Conservation (phyloP, 2,888 invertebrate genomes). For the Sesia apiformis region DNA sequence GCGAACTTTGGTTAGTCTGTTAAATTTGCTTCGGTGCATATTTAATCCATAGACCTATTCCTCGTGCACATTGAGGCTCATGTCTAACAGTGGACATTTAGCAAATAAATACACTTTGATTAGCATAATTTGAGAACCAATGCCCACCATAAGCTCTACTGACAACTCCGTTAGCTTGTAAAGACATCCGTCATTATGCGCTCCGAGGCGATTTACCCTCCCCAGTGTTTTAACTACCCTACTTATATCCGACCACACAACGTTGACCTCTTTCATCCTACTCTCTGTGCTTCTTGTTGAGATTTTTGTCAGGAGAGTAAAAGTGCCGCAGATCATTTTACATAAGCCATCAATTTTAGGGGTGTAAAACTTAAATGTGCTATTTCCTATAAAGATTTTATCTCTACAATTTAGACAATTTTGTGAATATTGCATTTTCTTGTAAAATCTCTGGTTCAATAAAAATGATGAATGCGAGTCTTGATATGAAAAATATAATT, state of each 20-base stretch:
- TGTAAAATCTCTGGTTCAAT: not conserved
- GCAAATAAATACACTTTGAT: not conserved
- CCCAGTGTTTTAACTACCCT: constrained; percentile 37
- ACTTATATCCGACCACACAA: constrained; percentile 29
- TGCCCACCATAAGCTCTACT: constrained; percentile 26
- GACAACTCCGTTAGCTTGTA: constrained; percentile 63
- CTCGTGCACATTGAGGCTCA: no score
- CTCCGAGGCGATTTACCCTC: constrained; percentile 42
- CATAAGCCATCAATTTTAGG: constrained; percentile 18
- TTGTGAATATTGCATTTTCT: not conserved
- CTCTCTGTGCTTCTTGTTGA: no score
- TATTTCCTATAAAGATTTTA: constrained; percentile 52
- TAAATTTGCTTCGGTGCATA: no score
- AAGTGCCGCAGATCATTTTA: constrained; percentile 12
- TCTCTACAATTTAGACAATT: not conserved
- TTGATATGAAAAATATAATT: not conserved
- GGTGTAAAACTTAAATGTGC: constrained; percentile 43
- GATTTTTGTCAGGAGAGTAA: not conserved
- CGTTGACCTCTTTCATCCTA: constrained; percentile 12
- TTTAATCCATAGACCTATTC: no score
- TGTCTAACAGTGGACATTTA: no score
- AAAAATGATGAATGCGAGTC: not conserved
- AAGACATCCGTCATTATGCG: constrained; percentile 68
- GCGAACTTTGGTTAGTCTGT: no score
- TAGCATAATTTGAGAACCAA: constrained; percentile 31